A percentile compares a stretch with the other conserved stretches of the same genome.
Evolutionary conservation across 2,888 invertebrate genomes (phyloP).

Genomic region (Trypoxylon attenuatum): DNA sequence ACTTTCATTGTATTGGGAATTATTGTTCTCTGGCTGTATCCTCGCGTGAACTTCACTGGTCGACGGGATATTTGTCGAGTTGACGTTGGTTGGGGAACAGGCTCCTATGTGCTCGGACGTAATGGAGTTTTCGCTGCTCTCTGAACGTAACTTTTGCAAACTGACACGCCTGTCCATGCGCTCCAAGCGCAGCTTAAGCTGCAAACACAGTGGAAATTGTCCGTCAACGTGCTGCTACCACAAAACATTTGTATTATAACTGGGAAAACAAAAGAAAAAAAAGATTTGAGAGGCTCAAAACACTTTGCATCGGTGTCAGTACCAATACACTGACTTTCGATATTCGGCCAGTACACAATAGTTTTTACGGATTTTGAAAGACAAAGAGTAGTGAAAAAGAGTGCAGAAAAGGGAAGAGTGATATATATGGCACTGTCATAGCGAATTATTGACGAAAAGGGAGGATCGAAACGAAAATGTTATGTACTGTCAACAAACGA

Average conservation of each 20-base stretch:
- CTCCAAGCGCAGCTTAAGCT: constrained; percentile 81
- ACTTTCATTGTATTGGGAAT: constrained; percentile 67
- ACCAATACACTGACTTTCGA: no score
- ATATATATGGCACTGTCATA: no score
- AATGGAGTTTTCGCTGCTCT: constrained; percentile 66
- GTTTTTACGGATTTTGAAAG: no score
- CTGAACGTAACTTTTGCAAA: constrained; percentile 72
- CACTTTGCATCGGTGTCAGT: no score
- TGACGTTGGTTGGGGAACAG: constrained; percentile 67
- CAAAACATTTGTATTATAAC: no score
- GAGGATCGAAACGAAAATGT: background rate
- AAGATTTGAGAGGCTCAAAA: no score
- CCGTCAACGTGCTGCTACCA: no score
- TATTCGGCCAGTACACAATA: no score
- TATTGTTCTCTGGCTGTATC: constrained; percentile 56
- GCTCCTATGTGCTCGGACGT: constrained; percentile 62
- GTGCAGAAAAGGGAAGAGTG: no score
- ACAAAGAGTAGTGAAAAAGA: no score
- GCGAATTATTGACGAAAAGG: no score
- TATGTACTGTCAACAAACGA: constrained; percentile 37
- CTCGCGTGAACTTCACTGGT: constrained; percentile 63
- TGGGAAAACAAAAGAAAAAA: no score
- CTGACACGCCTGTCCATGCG: constrained; percentile 81
- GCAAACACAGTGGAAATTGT: constrained; percentile 63
- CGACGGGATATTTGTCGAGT: constrained; percentile 57